phyloP scores from a whole-genome alignment of 2,888 invertebrate genomes.

The Dolichomitus sp. region DNA sequence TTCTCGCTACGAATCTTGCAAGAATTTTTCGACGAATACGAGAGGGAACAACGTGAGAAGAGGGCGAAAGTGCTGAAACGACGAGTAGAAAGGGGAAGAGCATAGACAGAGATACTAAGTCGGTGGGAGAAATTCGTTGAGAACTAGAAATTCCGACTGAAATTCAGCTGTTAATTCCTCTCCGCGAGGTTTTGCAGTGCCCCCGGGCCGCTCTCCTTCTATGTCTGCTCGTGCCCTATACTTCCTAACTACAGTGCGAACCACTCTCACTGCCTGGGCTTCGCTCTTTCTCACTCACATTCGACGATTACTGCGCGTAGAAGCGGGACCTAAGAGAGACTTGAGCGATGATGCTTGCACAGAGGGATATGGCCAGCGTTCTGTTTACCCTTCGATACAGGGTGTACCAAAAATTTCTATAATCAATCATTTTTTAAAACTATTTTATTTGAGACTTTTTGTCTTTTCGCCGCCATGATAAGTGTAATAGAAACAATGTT shows the following conservation, averaged over 20 bases:
- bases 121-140: conserved; percentile 71
- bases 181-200: conserved; percentile 67
- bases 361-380: background rate
- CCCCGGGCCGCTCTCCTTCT: conserved; percentile 62
- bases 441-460: no score
- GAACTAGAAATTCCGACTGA: conserved; percentile 74
- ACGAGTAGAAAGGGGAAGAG: background rate
- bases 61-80: background rate
- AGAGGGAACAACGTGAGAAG: background rate
- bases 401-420: background rate
- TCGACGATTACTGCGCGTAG: conserved; percentile 51
- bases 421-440: no score
- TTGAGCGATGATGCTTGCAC: conserved; percentile 1
- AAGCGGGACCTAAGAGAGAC: conserved; percentile 7
- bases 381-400: conserved; percentile 23
- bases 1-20: background rate
- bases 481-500: no score
- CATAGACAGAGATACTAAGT: conserved; percentile 62
- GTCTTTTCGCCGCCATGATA: no score
- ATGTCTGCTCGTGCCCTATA: background rate
- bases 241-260: background rate
- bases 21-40: conserved; percentile 17
- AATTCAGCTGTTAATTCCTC: conserved; percentile 76
- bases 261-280: conserved; percentile 34
- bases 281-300: conserved; percentile 30